Conservation (phyloP, 2,113 vertebrate species). For the Leptocoma aspasia region DNA sequence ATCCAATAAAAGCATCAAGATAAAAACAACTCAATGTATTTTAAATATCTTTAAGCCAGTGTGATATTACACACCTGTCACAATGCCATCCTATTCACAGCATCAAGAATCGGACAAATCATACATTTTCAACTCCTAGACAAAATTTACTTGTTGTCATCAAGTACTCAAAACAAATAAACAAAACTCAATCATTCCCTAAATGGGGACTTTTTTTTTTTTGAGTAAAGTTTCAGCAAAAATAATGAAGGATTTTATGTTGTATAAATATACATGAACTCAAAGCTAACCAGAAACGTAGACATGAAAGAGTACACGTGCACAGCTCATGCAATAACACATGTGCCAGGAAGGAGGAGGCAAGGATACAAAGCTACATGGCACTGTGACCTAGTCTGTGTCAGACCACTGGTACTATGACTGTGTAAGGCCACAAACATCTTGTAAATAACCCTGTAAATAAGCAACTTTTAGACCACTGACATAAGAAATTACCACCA, state of each 20-base stretch:
- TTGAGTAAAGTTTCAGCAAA: not conserved
- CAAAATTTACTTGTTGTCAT: not conserved
- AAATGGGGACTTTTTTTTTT: not conserved
- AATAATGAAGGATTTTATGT: not conserved
- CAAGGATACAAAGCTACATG: not conserved
- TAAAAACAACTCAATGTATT: not conserved
- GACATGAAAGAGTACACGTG: rapidly evolving
- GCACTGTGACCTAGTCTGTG: not conserved
- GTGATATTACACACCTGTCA: not conserved
- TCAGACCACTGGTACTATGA: not conserved
- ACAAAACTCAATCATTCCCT: not conserved
- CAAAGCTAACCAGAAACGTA: not conserved
- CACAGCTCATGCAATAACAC: not conserved
- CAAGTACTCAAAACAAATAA: not conserved
- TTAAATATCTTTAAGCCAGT: not conserved
- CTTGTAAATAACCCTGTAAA: not conserved
- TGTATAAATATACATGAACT: not conserved
- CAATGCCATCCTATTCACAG: not conserved
- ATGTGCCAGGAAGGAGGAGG: not conserved
- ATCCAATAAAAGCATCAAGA: not conserved
- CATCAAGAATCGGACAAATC: not conserved
- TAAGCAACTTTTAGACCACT: not conserved
- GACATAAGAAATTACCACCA: not conserved
- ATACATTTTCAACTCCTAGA: not conserved
- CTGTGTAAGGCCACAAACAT: not conserved